These are phyloP conservation scores for Antrozous pallidus DNA, from an alignment of 2,797 vertebrate species.

Conservation along the genomic window DNA sequence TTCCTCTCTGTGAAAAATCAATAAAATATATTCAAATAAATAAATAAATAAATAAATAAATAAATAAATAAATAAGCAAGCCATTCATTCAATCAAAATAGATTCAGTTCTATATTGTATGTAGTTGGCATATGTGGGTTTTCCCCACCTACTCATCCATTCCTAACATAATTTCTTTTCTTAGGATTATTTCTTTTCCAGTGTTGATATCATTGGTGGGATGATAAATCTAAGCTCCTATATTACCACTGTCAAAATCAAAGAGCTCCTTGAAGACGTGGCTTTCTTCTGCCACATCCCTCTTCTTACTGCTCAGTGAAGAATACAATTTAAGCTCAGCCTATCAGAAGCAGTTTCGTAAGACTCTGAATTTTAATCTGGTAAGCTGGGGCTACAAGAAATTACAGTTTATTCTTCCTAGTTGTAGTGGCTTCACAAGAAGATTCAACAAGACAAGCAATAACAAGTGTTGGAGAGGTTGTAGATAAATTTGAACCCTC, in stretches of 20 bases:
- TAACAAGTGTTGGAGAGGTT: too few relatives aligned
- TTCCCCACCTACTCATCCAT: neutral
- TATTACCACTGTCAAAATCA: neutral
- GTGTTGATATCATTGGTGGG: neutral
- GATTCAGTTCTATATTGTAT: neutral
- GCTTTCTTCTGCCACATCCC: neutral
- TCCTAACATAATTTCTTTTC: neutral
- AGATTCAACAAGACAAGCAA: neutral
- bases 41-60: too few relatives aligned
- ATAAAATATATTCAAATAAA: too few relatives aligned
- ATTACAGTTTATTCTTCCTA: constrained; percentile 15
- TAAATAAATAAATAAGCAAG: too few relatives aligned
- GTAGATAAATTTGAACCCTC: too few relatives aligned
- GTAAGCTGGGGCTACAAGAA: neutral
- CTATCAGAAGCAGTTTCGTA: neutral
- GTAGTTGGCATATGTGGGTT: neutral
- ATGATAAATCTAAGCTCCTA: neutral
- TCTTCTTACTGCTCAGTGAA: neutral
- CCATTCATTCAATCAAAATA: neutral
- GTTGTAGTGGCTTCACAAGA: neutral
- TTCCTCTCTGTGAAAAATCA: too few relatives aligned
- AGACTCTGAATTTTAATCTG: neutral
- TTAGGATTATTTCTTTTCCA: neutral
- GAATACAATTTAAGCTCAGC: neutral
- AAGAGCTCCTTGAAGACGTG: neutral